phyloP scores from a whole-genome alignment of 1,140 invertebrate species.

The Megathymus violae region DNA sequence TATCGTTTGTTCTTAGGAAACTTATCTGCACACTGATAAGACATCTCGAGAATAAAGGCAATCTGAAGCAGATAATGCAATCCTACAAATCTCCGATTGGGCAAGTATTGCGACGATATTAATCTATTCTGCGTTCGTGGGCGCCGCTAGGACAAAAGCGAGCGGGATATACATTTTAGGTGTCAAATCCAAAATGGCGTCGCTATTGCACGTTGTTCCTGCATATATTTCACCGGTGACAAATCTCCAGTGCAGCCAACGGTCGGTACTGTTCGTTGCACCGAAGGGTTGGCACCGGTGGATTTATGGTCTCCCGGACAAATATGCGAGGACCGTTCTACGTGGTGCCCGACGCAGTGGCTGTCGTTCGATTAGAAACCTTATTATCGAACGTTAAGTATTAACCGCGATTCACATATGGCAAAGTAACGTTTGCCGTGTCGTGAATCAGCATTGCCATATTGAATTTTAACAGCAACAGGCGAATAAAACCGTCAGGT shows the following conservation, averaged over 20 bases:
- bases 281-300: conserved; percentile 10
- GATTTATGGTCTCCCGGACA: conserved; percentile 32
- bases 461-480: conserved; percentile 45
- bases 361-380: neutral
- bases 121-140: conserved; percentile 26
- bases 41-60: neutral
- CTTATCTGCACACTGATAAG: too few relatives aligned
- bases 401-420: neutral
- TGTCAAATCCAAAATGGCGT: conserved; percentile 43
- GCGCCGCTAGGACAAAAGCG: conserved; percentile 27
- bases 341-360: neutral
- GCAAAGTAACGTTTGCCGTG: conserved; percentile 9
- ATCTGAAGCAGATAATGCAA: neutral
- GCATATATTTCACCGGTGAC: conserved; percentile 38
- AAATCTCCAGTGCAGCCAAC: conserved; percentile 36
- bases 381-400: conserved; percentile 1
- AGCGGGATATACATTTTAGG: conserved; percentile 32
- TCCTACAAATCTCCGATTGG: conserved; percentile 3
- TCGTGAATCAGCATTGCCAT: conserved; percentile 45
- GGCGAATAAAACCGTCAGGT: conserved; percentile 47
- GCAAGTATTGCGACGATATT: conserved; percentile 22
- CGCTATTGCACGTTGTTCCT: conserved; percentile 32
- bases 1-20: too few relatives aligned
- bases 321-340: conserved; percentile 17
- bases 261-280: conserved; percentile 24